These are phyloP conservation scores for Oryzias woworae DNA, from an alignment of 2,113 vertebrate genomes.

Conservation along the genomic window DNA sequence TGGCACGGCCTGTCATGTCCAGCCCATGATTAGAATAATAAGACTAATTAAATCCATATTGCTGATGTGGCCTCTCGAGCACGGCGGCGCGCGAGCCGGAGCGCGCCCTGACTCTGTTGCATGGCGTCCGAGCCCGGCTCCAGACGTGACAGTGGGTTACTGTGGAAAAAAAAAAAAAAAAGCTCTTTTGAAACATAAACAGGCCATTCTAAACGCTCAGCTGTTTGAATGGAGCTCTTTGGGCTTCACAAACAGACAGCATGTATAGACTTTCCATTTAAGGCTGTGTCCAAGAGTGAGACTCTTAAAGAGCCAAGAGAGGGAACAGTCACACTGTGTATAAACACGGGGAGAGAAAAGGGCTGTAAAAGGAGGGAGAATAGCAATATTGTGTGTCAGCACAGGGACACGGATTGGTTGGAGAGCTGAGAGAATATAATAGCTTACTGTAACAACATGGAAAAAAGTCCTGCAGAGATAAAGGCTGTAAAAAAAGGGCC, in stretches of 20 bases:
- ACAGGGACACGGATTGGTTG: conserved; percentile 40
- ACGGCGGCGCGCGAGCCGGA: conserved; percentile 11
- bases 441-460: conserved; percentile 24
- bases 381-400: conserved; percentile 47
- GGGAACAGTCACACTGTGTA: conserved; percentile 66
- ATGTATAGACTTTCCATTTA: conserved; percentile 76
- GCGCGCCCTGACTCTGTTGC: conserved; percentile 19
- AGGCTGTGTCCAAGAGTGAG: conserved; percentile 52
- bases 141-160: conserved; percentile 61
- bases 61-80: conserved; percentile 32
- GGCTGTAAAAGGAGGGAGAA: conserved; percentile 41
- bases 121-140: conserved; percentile 46
- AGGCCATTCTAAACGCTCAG: conserved; percentile 73
- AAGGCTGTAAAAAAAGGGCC: conserved; percentile 5
- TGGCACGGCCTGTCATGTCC: conserved; percentile 60
- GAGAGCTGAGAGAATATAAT: conserved; percentile 30
- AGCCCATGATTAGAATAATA: conserved; percentile 72
- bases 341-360: conserved; percentile 48
- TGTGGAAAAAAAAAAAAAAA: conserved; percentile 46
- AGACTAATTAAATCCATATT: conserved; percentile 72
- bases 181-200: conserved; percentile 68
- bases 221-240: conserved; percentile 58
- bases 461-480: conserved; percentile 2
- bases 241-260: conserved; percentile 57
- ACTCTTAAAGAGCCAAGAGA: conserved; percentile 59